Evolutionary conservation across 2,888 invertebrate genomes (phyloP).

Genomic region (Plutella xylostella): DNA sequence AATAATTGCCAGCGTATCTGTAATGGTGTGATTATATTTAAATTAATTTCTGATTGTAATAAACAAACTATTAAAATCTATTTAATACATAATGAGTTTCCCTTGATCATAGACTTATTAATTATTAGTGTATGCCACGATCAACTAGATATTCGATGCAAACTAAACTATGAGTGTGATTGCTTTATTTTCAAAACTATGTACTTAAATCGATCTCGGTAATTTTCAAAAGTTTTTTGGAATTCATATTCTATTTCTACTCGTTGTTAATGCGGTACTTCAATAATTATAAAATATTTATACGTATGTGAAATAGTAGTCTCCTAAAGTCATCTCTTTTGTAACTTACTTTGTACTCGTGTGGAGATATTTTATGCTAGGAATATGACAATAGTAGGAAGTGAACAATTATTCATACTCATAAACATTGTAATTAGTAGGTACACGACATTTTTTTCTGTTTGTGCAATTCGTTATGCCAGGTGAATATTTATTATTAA

Average conservation of each 20-base stretch:
- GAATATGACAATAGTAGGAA: no score
- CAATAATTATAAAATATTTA: no score
- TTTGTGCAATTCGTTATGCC: no score
- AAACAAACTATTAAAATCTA: background rate
- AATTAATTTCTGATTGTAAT: background rate
- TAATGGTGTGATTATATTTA: background rate
- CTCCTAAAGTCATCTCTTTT: no score
- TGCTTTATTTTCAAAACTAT: background rate
- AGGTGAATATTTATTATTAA: no score
- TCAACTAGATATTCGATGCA: background rate
- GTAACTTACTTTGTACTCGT: background rate
- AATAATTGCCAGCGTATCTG: constrained; percentile 16
- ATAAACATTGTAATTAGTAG: no score
- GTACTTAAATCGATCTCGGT: background rate
- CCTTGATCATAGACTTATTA: background rate
- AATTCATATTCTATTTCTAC: no score
- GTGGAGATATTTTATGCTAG: background rate
- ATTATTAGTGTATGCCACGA: background rate
- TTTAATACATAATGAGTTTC: background rate
- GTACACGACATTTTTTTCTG: no score
- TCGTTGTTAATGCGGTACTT: no score
- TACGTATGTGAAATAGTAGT: no score
- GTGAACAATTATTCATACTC: no score
- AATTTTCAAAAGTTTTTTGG: background rate
- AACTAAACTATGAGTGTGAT: no score